Base-by-base conservation (phyloP, 2,113 vertebrate genomes). In the Pseudonaja textilis region DNA sequence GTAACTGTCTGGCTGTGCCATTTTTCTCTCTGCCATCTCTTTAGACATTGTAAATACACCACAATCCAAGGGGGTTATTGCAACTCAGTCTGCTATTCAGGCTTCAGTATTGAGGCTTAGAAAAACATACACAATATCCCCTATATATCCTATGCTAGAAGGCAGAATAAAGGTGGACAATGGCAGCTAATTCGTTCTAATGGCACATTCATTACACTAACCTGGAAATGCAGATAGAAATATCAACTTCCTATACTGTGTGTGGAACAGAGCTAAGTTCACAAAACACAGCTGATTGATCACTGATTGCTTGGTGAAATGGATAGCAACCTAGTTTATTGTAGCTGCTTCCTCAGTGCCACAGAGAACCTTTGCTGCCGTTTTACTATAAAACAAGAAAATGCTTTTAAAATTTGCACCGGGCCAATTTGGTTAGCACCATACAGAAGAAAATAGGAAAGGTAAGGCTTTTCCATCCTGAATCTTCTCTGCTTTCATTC, bases 91-190 rank as follows among this genome's bases (percentile, higher is more conserved):
- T 81, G 2, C 18, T 54, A 57, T 54, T n/a, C 1, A 0, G 34
- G 5, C 11, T 47, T n/a, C 18, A 54, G 59, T 87, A n/a, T 20
- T 18, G 81, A 50, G 14, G 29, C 64, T n/a, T 29, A 25, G 55
- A 55, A 86, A 50, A 90, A 39, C 52, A 89, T 74, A 39, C 16
- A 57, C 52, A 61, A 34, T 20, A 64, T 93, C 91, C 54, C 42
- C n/a, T 61, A 88, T 74, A 88, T 23, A 55, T 29, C 26, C 85
- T 14, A n/a, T 86, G 54, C 88, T 88, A 93, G 45, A 91, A 52
- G 87, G 93, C 95, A 93, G 64, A 85, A 69, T 92, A 87, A 91
- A 88, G 39, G 23, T 64, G 64, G 0, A 39, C 14, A 42, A 64
- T 52, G 12, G 39, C 20, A 47, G 88, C 91, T 81, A 61, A 89